Base-by-base conservation (phyloP, 2,113 vertebrate genomes). In the Falcunculus frontatus region DNA sequence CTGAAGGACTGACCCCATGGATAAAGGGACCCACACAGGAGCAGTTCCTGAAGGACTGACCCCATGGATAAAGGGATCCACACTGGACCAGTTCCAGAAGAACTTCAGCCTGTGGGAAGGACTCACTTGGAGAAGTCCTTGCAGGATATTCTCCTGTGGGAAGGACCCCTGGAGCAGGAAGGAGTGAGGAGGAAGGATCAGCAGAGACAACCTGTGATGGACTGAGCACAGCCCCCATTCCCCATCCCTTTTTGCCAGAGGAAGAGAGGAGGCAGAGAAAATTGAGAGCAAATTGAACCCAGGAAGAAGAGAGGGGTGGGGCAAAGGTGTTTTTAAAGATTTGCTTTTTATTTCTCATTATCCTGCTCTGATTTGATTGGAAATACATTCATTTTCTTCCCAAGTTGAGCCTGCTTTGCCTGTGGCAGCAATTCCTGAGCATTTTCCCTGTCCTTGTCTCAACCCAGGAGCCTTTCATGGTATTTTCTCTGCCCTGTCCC, bases 301-400 rank as follows among this genome's bases (percentile, higher is more conserved):
- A 49, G 72, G 19, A 53, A n/a, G 72, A 55, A n/a, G 22, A 11
- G 15, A 27, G 2, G 9, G 19, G 3, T 18, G 21, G 9, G 4
- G 32, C 0, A 12, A 32, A 32, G 7, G 4, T 11, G 2, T 35
- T 68, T 42, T 68, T 22, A 3, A 35, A 32, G 1, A 17, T 12
- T 4, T 4, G 1, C 6, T 12, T 67, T 32, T 59, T 11, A 32
- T 86, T 76, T 35, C 52, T 37, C 44, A 11, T 18, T 17, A 27
- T 44, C 44, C 32, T 5, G 3, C 23, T 8, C 29, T 41, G 11
- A 2, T 44, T 59, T 27, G 32, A 32, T 10, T 50, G 21, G 21
- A 42, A 76, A 59, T 32, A 9, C 9, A 35, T 42, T 1, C 0
- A 2, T 21, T 67, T 50, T 33, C 57, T 57, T 5, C 32, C 32